Base-by-base conservation (phyloP, 2,888 invertebrate species). In the Chouioia cunea region DNA sequence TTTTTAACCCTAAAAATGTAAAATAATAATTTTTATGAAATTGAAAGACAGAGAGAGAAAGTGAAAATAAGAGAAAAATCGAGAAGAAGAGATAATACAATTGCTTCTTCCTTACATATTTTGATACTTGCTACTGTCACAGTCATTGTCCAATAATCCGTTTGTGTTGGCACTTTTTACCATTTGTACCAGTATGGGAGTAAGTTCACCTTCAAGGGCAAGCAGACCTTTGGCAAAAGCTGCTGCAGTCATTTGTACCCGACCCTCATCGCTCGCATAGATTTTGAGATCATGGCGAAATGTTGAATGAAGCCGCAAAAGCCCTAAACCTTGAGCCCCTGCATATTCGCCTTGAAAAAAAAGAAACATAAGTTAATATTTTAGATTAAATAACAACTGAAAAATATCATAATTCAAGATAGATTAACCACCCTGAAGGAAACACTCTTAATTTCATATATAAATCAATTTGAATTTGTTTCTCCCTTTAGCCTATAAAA, bases 161-260 rank as follows among this genome's bases (percentile, higher is more conserved):
- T 99, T 99, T 0, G 99, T 99, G 82, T 99, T 99, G 23, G 99
- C 99, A 75, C 97, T 97, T 85, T 99, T 99, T 47, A 99, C 99
- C 99, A 99, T 99, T 87, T 99, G 99, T 60, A 99, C 99, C 57
- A 99, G 87, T 83, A 99, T 99, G 0, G 99, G 99, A 0, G 99
- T 98, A 48, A 99, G 88, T 86, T 99, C 99, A 0, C 99, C 99
- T 86, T 99, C 99, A 62, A 99, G 85, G 0, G 99, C 99, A 10
- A 99, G 88, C 43, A 99, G 88, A 0, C 99, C 99, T 88, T 99
- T 99, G 2, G 99, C 97, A 86, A 99, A 99, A 1, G 99, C 99
- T 0, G 99, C 99, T 0, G 99, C 99, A 0, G 99, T 99, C 98
- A 99, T 99, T 87, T 99, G 99, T 2, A 99, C 99, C 68, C 99